Evolutionary conservation across 2,888 invertebrate species (phyloP).

Genomic region (Protophormia terraenovae): DNA sequence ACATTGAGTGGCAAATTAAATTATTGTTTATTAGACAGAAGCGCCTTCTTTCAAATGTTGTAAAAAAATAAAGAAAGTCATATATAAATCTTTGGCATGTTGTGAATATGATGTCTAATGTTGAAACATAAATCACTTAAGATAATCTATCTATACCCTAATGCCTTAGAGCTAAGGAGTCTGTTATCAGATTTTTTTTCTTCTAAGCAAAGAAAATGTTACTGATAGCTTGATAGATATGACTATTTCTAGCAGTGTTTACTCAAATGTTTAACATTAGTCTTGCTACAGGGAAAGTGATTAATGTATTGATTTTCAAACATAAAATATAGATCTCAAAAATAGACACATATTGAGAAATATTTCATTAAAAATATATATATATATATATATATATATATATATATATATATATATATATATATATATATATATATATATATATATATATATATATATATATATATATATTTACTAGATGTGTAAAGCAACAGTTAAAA

Average conservation of each 20-base stretch:
- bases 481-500: background rate
- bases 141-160: constrained; percentile 16
- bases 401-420: too few relatives aligned
- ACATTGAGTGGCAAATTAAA: constrained; percentile 48
- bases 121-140: constrained; percentile 61
- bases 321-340: constrained; percentile 38
- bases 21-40: constrained; percentile 45
- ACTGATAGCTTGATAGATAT: constrained; percentile 1
- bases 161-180: too few relatives aligned
- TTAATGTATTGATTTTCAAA: constrained; percentile 42
- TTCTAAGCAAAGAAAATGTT: background rate
- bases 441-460: too few relatives aligned
- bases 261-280: constrained; percentile 49
- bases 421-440: too few relatives aligned
- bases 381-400: too few relatives aligned
- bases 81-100: constrained; percentile 40
- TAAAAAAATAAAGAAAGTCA: background rate
- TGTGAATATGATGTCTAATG: constrained; percentile 58
- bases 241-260: constrained; percentile 40
- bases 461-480: too few relatives aligned
- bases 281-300: constrained; percentile 31
- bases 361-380: too few relatives aligned
- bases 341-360: too few relatives aligned
- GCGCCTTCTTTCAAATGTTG: background rate
- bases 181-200: background rate